Conservation (phyloP, 2,797 vertebrate genomes). For the Bradypodion pumilum region DNA sequence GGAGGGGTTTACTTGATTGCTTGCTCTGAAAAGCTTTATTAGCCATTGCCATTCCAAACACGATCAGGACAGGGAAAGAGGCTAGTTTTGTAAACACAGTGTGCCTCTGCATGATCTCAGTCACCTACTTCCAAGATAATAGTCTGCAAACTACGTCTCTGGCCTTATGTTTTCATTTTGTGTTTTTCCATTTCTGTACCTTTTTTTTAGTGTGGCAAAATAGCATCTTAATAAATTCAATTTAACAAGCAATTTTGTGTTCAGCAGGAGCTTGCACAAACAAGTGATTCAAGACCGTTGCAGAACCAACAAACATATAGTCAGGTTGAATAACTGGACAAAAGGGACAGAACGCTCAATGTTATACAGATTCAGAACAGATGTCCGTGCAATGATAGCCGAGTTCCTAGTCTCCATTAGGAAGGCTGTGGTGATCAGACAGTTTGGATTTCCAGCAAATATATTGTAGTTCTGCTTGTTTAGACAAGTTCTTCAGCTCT, state of each 20-base stretch:
- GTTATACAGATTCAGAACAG: not conserved
- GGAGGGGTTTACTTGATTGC: not conserved
- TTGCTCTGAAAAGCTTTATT: conserved; percentile 7
- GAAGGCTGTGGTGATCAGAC: conserved; percentile 10
- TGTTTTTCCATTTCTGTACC: no score
- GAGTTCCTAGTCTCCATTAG: conserved; percentile 17
- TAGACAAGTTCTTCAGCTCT: not conserved
- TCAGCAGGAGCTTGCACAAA: conserved; percentile 9
- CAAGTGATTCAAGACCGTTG: not conserved
- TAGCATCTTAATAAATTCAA: conserved; percentile 30
- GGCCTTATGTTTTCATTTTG: conserved; percentile 25
- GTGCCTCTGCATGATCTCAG: not conserved
- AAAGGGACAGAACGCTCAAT: conserved; percentile 3
- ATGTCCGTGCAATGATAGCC: not conserved
- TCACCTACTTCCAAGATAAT: conserved; percentile 32
- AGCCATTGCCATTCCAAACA: conserved; percentile 15
- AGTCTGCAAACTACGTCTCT: conserved; percentile 22
- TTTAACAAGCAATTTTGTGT: conserved; percentile 30
- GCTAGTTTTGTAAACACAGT: conserved; percentile 4
- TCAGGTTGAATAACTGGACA: conserved; percentile 6
- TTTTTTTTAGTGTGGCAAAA: conserved; percentile 7
- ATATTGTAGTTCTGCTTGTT: not conserved
- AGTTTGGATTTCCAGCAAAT: not conserved
- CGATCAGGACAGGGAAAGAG: not conserved
- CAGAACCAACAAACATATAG: not conserved